A percentile compares a stretch with the other conserved stretches of the same genome.
Conservation (phyloP, 2,113 vertebrate genomes). For the Zeus faber region DNA sequence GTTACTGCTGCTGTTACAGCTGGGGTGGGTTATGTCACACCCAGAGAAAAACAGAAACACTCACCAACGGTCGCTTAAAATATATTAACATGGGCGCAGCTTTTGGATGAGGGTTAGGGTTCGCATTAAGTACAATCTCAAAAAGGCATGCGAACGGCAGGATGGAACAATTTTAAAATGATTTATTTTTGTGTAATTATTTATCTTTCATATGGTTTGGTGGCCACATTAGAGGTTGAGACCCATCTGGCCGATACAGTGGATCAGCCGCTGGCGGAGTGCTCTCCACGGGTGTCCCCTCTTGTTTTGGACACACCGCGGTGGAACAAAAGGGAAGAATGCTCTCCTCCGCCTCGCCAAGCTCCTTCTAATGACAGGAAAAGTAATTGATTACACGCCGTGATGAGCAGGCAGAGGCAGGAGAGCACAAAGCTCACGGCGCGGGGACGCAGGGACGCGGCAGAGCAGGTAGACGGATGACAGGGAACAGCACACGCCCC, state of each 20-base stretch:
- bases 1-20: conserved; percentile 38
- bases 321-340: conserved; percentile 47
- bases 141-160: too few species aligned
- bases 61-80: too few species aligned
- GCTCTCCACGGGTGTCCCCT: conserved; percentile 35
- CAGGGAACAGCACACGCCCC: conserved; percentile 25
- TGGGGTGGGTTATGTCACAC: conserved; percentile 35
- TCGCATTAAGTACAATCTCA: too few species aligned
- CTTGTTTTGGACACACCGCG: conserved; percentile 43
- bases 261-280: too few species aligned
- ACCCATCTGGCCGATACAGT: not conserved
- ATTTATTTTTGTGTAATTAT: too few species aligned
- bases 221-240: not conserved
- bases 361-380: conserved; percentile 53
- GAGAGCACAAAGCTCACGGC: conserved; percentile 2
- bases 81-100: too few species aligned
- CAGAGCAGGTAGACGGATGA: conserved; percentile 39
- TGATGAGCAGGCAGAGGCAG: conserved; percentile 53
- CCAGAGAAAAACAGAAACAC: conserved; percentile 11
- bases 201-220: not conserved
- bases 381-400: conserved; percentile 69
- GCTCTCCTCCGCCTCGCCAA: conserved; percentile 33
- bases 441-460: conserved; percentile 24
- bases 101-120: too few species aligned
- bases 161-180: too few species aligned